These are phyloP conservation scores for Buathra laborator DNA, from an alignment of 2,888 invertebrate species.

Conservation along the genomic window DNA sequence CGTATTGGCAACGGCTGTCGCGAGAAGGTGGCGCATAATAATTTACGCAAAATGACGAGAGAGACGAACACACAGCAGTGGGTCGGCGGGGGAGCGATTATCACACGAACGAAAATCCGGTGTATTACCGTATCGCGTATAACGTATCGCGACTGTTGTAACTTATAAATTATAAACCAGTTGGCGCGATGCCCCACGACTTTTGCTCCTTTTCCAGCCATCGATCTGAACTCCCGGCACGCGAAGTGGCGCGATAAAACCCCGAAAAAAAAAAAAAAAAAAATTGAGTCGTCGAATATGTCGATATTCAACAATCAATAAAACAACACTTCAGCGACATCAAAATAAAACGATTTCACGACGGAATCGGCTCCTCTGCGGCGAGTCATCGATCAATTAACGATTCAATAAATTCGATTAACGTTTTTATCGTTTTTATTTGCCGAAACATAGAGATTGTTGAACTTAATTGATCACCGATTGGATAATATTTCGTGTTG, in stretches of 20 bases:
- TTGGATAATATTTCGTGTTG: neutral
- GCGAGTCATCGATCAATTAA: neutral
- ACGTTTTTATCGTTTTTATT: neutral
- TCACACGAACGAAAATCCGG: conserved; percentile 2
- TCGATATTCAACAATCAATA: neutral
- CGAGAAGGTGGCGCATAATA: conserved; percentile 66
- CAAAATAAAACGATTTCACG: neutral
- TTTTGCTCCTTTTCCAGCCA: neutral
- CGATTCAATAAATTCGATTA: neutral
- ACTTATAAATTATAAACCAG: conserved; percentile 27
- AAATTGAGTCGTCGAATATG: neutral
- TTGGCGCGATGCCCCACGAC: conserved; percentile 38
- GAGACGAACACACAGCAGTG: neutral
- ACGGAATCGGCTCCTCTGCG: neutral
- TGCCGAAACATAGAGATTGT: neutral
- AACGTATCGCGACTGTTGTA: neutral
- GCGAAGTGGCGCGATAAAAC: neutral
- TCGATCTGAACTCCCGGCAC: neutral
- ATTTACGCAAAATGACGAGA: conserved; percentile 65
- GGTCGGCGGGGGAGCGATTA: neutral
- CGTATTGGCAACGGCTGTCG: conserved; percentile 41
- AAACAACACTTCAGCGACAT: neutral
- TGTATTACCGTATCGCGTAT: too few relatives aligned
- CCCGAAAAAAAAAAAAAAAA: neutral
- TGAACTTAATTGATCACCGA: neutral